A percentile compares a stretch with the other conserved stretches of the same genome.
phyloP scores from a whole-genome alignment of 2,797 vertebrate species.

The Toxotes lorentzi region DNA sequence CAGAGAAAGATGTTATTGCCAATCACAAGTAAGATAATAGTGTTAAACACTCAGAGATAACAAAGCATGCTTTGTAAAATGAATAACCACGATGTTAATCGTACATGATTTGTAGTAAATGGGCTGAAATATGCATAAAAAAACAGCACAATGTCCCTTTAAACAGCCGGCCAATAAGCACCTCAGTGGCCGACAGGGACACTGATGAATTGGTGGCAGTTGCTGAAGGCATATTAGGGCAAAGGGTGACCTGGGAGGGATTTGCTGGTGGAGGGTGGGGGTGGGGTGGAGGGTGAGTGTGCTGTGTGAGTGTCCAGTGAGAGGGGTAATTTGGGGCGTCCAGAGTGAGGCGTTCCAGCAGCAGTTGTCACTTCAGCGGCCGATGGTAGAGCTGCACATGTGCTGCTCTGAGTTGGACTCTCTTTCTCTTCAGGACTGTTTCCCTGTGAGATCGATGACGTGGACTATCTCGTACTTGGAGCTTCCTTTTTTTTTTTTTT shows the following conservation, averaged over 20 bases:
- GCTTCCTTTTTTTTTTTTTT: not conserved
- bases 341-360: conserved; percentile 69
- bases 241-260: conserved; percentile 79
- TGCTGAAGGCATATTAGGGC: conserved; percentile 86
- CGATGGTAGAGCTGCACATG: conserved; percentile 62
- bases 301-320: conserved; percentile 57
- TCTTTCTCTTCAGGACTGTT: conserved; percentile 41
- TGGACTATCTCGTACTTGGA: conserved; percentile 59
- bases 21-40: not conserved
- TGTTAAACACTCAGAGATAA: not conserved
- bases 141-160: not conserved
- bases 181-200: conserved; percentile 68
- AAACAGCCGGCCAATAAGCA: conserved; percentile 44
- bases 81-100: not conserved
- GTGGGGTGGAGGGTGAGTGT: conserved; percentile 40
- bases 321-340: conserved; percentile 68
- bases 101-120: not conserved
- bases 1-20: not conserved
- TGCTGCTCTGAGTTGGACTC: conserved; percentile 61
- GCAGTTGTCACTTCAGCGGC: conserved; percentile 78
- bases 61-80: not conserved
- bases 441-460: conserved; percentile 38
- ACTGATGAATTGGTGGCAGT: conserved; percentile 86
- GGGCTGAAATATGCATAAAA: not conserved
- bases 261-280: conserved; percentile 41